phyloP scores from a whole-genome alignment of 2,888 invertebrate genomes.

The Tanytarsus gracilentus region DNA sequence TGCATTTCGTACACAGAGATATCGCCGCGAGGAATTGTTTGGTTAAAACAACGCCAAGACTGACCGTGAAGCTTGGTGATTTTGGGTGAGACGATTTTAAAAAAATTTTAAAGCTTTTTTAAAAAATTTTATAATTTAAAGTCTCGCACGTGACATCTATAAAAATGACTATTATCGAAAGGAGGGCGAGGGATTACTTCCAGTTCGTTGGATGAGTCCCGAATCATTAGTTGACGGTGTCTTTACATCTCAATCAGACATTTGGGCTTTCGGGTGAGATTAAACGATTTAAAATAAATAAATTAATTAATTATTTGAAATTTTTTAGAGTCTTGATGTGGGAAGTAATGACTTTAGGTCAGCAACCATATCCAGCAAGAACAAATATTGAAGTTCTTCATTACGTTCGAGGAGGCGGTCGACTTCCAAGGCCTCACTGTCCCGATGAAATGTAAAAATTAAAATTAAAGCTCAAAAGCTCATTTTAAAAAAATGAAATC shows the following conservation, averaged over 20 bases:
- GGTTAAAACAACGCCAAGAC: conserved; percentile 59
- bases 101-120: too few relatives aligned
- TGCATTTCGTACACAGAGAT: conserved; percentile 96
- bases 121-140: too few relatives aligned
- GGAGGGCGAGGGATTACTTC: conserved; percentile 81
- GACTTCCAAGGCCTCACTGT: conserved; percentile 69
- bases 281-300: background rate
- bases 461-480: conserved; percentile 16
- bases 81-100: too few relatives aligned
- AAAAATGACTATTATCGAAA: conserved; percentile 96
- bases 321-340: conserved; percentile 67
- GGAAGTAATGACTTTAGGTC: conserved; percentile 94
- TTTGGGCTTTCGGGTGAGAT: conserved; percentile 72
- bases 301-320: background rate
- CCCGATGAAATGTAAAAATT: conserved; percentile 64
- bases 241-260: conserved; percentile 93
- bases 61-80: conserved; percentile 85
- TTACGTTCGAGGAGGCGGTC: conserved; percentile 79
- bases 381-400: conserved; percentile 87
- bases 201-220: conserved; percentile 97
- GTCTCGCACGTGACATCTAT: conserved; percentile 86
- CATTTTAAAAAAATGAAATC: conserved; percentile 12
- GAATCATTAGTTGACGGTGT: conserved; percentile 93
- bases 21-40: conserved; percentile 93
- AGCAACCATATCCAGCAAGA: conserved; percentile 91